Base-by-base conservation (phyloP, 2,797 vertebrate genomes). In the Lycodopsis pacificus region DNA sequence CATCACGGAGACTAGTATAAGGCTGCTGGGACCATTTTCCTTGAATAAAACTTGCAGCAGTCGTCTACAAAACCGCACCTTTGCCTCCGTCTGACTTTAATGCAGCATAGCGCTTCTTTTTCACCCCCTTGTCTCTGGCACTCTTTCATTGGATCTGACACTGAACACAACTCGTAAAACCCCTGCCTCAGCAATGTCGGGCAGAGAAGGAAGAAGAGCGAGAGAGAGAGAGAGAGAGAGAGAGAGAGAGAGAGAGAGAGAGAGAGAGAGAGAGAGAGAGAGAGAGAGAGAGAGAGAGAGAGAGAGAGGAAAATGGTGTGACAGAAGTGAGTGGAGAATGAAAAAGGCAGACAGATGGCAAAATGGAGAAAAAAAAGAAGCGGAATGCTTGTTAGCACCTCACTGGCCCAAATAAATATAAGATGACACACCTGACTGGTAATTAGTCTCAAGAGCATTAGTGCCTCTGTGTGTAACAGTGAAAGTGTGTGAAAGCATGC, bases 361-460 rank as follows among this genome's bases (percentile, higher is more conserved):
- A 79, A 77, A 82, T 3, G 62, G 36, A 75, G 75, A 70, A 78
- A 34, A 70, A 67, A 67, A 22, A 49, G 56, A 81, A 57, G 57
- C 74, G 71, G 86, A 84, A 86, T 56, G 84, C 81, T 88, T 90
- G 88, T 92, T 92, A 93, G 87, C 88, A 83, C 81, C 82, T 92
- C 85, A 86, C 71, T 92, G 85, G 90, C 81, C 87, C 89, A 92
- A 91, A 93, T 94, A 93, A 95, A 92, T 91, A 90, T 89, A 89
- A 79, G 86, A 90, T 87, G 82, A 88, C 85, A 91, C 91, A 93
- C 89, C 86, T 92, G 91, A 89, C 82, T 92, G 88, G 90, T 94
- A 94, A 95, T 94, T 91, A 93, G 92, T 94, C 93, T 90, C 88
- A 27, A 76, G 91, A 84, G 92, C 73, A 77, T 91, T 82, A 63